Evolutionary conservation across 2,797 vertebrate species (phyloP), one percentile per base, ranked within the genome.

Genomic region (Gallirallus australis): DNA sequence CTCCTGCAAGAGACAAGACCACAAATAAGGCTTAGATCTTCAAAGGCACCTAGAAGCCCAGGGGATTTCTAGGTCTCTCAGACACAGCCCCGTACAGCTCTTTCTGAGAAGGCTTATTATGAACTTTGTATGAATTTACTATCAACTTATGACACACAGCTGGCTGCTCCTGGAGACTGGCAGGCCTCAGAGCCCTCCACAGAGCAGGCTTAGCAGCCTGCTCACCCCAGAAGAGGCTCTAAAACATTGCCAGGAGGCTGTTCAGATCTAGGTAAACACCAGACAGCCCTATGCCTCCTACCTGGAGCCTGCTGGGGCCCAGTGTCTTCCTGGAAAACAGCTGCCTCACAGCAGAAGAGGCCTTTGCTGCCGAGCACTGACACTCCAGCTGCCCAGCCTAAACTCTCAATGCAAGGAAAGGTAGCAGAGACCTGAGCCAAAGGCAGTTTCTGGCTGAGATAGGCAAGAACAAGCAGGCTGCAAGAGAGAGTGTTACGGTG

Each of bases 1-100:
- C 45, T 73, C 45, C 16, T 54, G 1, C 9, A 60, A 71, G 45
- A 86, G 27, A 42, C 50, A 86, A 40, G 80, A 82, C 33, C 53
- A 85, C 53, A 81, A 77, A 8, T 75, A 81, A 91, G 71, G 86
- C 83, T 86, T 64, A 57, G 81, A 64, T 45, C 60, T 28, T 85
- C 68, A n/a, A 59, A 86, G 48, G 75, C 64, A 82, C 25, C 31
- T 10, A 19, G 57, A 61, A 78, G 57, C n/a, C 82, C 56, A 47
- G 33, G 63, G 50, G 48, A 91, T 15, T 8, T 61, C 33, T 42
- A 24, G 12, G 9, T 60, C 39, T 56, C 78, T 48, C 88, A 68
- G 63, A 45, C 63, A 39, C 84, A 52, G 37, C 6, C 35, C 37
- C 45, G 64, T 63, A 68, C 19, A 90, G 86, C 42, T 65, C 52